Evolutionary conservation across 2,888 invertebrate species (phyloP).

Genomic region (Pristionchus entomophagus): DNA sequence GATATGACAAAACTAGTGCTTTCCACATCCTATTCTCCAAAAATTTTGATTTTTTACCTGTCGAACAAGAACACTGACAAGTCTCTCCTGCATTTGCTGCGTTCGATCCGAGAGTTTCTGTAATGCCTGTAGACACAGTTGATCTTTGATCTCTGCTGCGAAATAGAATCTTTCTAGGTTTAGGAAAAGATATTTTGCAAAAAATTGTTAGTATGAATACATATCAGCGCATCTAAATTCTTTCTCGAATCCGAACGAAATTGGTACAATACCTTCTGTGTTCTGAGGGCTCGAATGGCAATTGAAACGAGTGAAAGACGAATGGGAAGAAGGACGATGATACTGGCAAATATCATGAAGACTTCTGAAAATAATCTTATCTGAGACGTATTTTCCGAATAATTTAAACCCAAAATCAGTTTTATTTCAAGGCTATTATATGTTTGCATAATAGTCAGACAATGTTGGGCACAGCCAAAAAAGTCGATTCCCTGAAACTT

Average conservation of each 20-base stretch:
- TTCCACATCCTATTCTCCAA: no score
- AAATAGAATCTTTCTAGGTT: neutral
- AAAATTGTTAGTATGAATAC: neutral
- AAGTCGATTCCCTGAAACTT: no score
- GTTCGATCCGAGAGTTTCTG: conserved; percentile 6
- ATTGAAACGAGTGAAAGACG: conserved; percentile 21
- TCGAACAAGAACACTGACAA: neutral
- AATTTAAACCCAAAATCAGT: no score
- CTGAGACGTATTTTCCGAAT: no score
- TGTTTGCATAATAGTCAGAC: no score
- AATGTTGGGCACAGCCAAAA: no score
- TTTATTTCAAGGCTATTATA: no score
- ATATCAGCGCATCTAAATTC: neutral
- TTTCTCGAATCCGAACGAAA: neutral
- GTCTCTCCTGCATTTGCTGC: conserved; percentile 31
- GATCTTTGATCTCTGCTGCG: neutral
- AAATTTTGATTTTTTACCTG: no score
- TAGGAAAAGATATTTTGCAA: neutral
- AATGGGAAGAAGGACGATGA: neutral
- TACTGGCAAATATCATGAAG: neutral
- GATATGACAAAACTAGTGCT: no score
- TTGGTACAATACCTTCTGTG: neutral
- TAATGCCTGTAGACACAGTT: neutral
- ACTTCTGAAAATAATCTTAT: conserved; percentile 29
- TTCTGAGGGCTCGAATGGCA: neutral